Evolutionary conservation across 2,888 invertebrate species (phyloP), one percentile per base, ranked within the genome.

Genomic region (Protula sp.): DNA sequence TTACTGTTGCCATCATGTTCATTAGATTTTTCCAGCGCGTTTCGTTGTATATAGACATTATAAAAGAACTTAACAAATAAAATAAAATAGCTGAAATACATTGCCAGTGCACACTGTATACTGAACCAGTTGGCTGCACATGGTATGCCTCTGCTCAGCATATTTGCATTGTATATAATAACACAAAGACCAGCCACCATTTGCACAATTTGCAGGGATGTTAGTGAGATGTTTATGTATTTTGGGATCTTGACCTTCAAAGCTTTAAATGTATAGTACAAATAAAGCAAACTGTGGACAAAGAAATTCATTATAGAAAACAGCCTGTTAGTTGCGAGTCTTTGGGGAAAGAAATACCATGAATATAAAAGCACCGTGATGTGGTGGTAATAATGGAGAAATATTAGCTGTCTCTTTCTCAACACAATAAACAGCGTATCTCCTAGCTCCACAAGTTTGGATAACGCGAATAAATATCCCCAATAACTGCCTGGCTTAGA

Each of bases 111-210:
- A 19, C 9, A 50, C 5, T 19, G 5, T 4, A 50, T 50, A 9
- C 9, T 9, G 5, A 24, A n/a, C 22, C 24, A 9, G 5, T 19
- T 5, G 5, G 9, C 50, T 22, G 9, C 5, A 26, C 50, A 50
- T 50, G 50, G 50, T n/a, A 60, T 9, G 24, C 67, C 62, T 59
- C 75, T 75, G 1, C 92, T 91, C 88, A 90, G 91, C 62, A 92
- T 83, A 82, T 94, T 94, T 75, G 95, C 89, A 53, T 87, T 86
- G 82, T 91, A 91, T n/a, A n/a, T n/a, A n/a, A n/a, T n/a, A n/a
- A n/a, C n/a, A n/a, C n/a, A n/a, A n/a, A n/a, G n/a, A n/a, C 95
- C 97, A 65, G 93, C 86, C 54, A 94, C 85, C 95, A 97, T 97
- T 84, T 97, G 97, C 27, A 89, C 83, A 59, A 97, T 86, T 81